Evolutionary conservation across 2,113 vertebrate species (phyloP).

Genomic region (Piprites chloris): DNA sequence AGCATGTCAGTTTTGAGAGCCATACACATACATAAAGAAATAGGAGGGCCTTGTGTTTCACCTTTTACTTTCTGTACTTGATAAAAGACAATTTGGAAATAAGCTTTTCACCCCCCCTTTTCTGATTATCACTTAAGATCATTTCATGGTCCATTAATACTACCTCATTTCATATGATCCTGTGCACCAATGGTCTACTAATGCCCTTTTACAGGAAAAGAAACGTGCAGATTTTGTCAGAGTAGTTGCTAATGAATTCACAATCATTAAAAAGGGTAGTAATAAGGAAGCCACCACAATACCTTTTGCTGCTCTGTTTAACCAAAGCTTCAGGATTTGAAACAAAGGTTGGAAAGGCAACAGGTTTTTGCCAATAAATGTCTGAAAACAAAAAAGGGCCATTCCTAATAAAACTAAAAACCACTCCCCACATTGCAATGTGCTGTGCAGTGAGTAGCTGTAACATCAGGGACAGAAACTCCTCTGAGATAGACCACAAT

Average conservation of each 20-base stretch:
- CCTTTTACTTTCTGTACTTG: not conserved
- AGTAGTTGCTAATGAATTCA: not conserved
- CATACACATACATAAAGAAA: not conserved
- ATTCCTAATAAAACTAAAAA: not conserved
- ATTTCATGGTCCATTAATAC: not conserved
- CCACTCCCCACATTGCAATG: not conserved
- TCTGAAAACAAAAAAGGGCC: not conserved
- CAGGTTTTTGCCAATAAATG: not conserved
- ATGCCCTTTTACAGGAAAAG: not conserved
- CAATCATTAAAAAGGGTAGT: not conserved
- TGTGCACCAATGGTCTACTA: not conserved
- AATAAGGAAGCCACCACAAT: not conserved
- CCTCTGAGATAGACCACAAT: not conserved
- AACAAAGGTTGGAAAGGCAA: not conserved
- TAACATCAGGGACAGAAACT: not conserved
- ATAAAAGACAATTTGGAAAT: not conserved
- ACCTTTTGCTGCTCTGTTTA: not conserved
- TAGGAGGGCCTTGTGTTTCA: not conserved
- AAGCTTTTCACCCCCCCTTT: not conserved
- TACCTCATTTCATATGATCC: not conserved
- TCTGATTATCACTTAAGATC: not conserved
- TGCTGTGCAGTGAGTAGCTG: not conserved
- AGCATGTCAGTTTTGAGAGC: not conserved
- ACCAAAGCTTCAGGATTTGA: not conserved
- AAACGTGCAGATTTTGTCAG: not conserved